Conservation (phyloP, 1,140 invertebrate species). For the Phortica variegata region DNA sequence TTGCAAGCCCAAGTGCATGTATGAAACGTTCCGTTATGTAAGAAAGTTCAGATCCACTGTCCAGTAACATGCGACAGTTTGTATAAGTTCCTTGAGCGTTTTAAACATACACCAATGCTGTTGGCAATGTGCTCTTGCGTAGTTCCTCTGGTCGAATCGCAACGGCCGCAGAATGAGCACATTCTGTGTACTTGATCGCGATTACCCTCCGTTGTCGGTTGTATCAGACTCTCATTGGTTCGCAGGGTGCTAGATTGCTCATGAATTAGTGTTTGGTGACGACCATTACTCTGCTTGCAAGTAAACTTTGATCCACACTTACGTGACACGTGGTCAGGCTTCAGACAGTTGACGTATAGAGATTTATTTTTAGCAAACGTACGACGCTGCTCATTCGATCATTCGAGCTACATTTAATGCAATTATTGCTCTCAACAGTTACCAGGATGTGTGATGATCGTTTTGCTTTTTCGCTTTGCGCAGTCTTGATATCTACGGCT, state of each 20-base stretch:
- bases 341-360: not conserved
- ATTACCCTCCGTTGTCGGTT: not conserved
- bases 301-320: not conserved
- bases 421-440: no score
- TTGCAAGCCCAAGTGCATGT: not conserved
- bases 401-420: not conserved
- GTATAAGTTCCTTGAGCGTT: not conserved
- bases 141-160: not conserved
- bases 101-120: not conserved
- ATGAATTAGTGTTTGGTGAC: not conserved
- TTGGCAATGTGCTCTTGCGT: not conserved
- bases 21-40: conserved; percentile 2
- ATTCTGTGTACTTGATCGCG: not conserved
- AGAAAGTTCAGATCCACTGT: conserved; percentile 2
- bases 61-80: not conserved
- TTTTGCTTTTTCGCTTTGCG: not conserved
- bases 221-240: not conserved
- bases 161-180: not conserved
- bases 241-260: not conserved
- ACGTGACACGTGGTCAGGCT: not conserved
- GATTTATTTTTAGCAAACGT: not conserved
- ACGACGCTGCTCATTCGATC: not conserved
- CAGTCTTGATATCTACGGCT: not conserved
- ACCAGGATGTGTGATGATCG: not conserved
- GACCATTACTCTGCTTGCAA: not conserved